A percentile compares a stretch with the other conserved stretches of the same genome.
Conservation (phyloP, 2,797 vertebrate genomes). For the Sitta carolinensis region DNA sequence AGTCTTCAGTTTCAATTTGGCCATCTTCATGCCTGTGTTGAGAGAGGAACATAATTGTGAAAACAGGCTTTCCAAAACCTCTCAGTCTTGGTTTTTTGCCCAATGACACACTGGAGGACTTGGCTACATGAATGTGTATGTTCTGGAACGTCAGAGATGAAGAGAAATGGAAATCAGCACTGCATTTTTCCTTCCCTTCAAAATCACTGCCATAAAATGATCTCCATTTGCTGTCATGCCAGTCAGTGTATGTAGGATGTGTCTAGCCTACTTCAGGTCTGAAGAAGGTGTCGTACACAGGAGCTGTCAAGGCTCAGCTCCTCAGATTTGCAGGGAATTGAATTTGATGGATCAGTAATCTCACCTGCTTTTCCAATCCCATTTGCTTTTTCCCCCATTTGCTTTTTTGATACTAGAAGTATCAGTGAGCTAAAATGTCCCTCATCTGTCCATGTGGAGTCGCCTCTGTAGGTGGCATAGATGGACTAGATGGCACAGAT, state of each 20-base stretch:
- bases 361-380: background rate
- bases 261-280: background rate
- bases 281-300: background rate
- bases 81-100: slow-evolving; percentile 6
- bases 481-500: background rate
- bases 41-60: background rate
- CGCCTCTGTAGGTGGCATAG: background rate
- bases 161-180: background rate
- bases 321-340: background rate
- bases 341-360: background rate
- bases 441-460: background rate
- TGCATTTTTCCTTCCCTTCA: background rate
- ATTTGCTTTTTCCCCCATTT: background rate
- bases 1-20: slow-evolving; percentile 23
- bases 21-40: background rate
- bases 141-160: background rate
- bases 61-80: slow-evolving; percentile 40
- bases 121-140: background rate
- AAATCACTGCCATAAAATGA: background rate
- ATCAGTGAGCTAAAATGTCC: background rate
- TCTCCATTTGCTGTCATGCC: background rate
- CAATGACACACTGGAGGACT: background rate
- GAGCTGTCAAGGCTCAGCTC: background rate
- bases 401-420: background rate
- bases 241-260: background rate